Evolutionary conservation across 2,113 vertebrate species (phyloP).

Genomic region (Ciconia maguari): DNA sequence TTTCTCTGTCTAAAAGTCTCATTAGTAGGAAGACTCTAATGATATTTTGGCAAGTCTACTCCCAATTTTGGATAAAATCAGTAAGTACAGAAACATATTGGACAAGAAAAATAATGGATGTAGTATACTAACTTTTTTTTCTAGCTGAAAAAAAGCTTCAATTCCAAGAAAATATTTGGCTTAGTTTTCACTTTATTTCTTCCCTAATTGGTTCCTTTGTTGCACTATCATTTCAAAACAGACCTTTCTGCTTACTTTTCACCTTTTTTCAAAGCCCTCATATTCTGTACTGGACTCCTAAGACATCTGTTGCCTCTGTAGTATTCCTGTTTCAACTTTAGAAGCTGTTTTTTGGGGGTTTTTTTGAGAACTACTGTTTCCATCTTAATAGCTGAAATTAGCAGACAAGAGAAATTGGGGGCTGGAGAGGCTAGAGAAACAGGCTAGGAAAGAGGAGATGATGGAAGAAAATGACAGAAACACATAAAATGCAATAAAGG

Average conservation of each 20-base stretch:
- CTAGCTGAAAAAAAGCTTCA: not conserved
- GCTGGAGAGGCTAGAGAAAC: not conserved
- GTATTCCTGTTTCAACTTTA: not conserved
- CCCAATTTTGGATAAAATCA: not conserved
- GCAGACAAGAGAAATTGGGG: not conserved
- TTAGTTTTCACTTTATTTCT: not conserved
- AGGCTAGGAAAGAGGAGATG: not conserved
- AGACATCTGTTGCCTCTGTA: not conserved
- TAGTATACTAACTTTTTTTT: not conserved
- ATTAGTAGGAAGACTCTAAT: constrained; percentile 5
- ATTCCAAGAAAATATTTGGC: not conserved
- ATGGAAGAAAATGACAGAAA: not conserved
- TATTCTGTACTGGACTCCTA: not conserved
- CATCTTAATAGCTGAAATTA: not conserved
- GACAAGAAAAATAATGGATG: not conserved
- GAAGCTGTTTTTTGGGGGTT: not conserved
- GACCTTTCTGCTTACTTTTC: not conserved
- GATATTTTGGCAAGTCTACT: not conserved
- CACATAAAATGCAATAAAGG: not conserved
- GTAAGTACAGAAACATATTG: not conserved
- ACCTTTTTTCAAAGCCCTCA: not conserved
- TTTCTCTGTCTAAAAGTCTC: constrained; percentile 9
- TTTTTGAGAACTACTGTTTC: not conserved
- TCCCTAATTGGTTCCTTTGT: not conserved
- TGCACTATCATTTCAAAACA: not conserved